Conservation (phyloP, 2,113 vertebrate species). For the Setophaga kirtlandii region DNA sequence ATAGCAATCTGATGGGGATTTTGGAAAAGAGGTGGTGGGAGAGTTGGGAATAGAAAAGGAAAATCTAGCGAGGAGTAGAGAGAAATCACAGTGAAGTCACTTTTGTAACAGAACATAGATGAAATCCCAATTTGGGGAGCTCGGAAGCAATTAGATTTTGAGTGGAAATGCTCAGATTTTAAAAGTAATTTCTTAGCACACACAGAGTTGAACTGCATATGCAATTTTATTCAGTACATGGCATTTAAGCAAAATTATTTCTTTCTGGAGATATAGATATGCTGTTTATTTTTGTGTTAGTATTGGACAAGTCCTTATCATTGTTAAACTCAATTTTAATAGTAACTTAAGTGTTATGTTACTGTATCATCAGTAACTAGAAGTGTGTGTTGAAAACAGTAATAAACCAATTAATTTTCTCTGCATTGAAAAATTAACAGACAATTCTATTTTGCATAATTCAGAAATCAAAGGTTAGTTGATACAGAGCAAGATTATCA, state of each 20-base stretch:
- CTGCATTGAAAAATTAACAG: constrained; percentile 49
- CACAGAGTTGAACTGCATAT: not conserved
- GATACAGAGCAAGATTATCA: not conserved
- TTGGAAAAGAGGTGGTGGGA: not conserved
- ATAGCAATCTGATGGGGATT: not conserved
- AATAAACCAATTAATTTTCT: constrained; percentile 53
- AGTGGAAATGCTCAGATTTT: not conserved
- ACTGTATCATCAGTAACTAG: constrained; percentile 1
- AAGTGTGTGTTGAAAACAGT: constrained; percentile 26
- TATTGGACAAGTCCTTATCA: constrained; percentile 21
- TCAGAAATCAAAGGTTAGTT: constrained; percentile 27
- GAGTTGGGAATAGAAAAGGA: not conserved
- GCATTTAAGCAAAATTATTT: constrained; percentile 42
- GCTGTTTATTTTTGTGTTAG: constrained; percentile 30
- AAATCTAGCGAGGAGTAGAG: not conserved
- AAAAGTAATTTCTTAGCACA: not conserved
- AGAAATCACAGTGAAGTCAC: not conserved
- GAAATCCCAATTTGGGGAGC: not conserved
- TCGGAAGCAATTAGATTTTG: not conserved
- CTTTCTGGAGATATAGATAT: constrained; percentile 17
- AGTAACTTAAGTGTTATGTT: constrained; percentile 24
- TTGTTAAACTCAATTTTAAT: constrained; percentile 45
- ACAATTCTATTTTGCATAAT: constrained; percentile 46
- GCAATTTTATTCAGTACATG: constrained; percentile 16
- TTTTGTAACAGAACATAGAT: not conserved